Evolutionary conservation across 2,888 invertebrate species (phyloP), one percentile per base, ranked within the genome.

Genomic region (Odontocolon sp.): DNA sequence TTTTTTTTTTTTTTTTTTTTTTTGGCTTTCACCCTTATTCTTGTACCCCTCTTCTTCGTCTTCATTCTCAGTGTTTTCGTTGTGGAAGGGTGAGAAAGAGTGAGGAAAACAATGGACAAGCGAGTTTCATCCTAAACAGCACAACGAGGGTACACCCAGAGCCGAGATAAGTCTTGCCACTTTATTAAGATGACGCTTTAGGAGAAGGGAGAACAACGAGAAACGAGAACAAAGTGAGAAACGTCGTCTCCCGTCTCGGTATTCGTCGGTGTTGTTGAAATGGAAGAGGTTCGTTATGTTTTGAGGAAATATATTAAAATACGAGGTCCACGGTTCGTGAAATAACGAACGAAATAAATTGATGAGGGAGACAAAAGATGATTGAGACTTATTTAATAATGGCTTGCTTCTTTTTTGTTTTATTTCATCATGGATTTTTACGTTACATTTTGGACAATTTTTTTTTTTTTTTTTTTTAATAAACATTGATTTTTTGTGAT

Each of bases 111-210:
- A 77, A 79, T 77, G 77, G 64, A 59, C 61, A 69, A 56, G 61
- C 69, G 38, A 73, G 76, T 68, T 76, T 66, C 66, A 70, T 72
- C 68, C 76, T 76, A 76, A 76, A 76, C 64, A 76, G 72, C 71
- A n/a, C n/a, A 47, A 67, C 54, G 59, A 54, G 67, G 59, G 57
- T 76, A 66, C 76, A 61, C 69, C 76, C 56, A 69, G 64, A 68
- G n/a, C n/a, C n/a, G 77, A 68, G 73, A 77, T 77, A 73, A 77
- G 77, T 77, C 73, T 64, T 57, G 72, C 68, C 69, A 77, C 77
- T 77, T 77, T 77, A 68, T 72, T 59, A 57, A 72, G 73, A 73
- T 47, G 77, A 68, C 54, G 70, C 40, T 63, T 63, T 4, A 45
- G 23, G 59, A 50, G 47, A 8, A 69, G 50, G 50, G 31, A 18